Conservation (phyloP, 2,888 invertebrate genomes). For the Xanthorhoe designata region DNA sequence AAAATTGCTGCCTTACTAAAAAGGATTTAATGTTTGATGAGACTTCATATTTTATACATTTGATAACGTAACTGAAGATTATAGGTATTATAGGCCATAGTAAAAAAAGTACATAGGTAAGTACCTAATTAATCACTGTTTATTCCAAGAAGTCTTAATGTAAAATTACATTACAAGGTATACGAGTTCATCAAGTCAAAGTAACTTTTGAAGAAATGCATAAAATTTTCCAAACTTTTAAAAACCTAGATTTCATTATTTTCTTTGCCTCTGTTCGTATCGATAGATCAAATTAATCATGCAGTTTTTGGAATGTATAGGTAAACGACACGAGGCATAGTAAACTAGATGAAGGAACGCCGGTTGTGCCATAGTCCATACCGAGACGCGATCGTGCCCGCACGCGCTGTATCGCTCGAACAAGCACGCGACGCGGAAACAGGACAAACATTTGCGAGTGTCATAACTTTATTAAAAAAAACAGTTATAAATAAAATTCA, state of each 20-base stretch:
- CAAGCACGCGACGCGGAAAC: constrained; percentile 63
- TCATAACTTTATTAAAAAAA: constrained; percentile 30
- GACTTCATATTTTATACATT: too few species aligned
- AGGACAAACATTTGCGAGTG: constrained; percentile 42
- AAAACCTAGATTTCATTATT: neutral
- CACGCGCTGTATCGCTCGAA: constrained; percentile 63
- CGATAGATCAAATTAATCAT: constrained; percentile 26
- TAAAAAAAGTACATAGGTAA: too few species aligned
- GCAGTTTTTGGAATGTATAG: constrained; percentile 39
- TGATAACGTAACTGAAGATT: too few species aligned
- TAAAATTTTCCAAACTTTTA: neutral
- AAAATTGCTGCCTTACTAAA: too few species aligned
- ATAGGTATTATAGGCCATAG: too few species aligned
- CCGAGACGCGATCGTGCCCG: constrained; percentile 63
- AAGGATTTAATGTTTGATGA: too few species aligned
- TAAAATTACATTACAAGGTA: too few species aligned
- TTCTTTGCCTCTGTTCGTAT: constrained; percentile 4
- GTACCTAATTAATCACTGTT: too few species aligned
- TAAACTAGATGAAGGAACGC: constrained; percentile 46
- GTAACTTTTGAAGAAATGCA: neutral
- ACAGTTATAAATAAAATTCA: constrained; percentile 28
- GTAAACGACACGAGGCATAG: constrained; percentile 43
- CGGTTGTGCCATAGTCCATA: constrained; percentile 67
- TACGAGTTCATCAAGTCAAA: too few species aligned
- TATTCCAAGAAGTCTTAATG: too few species aligned